phyloP scores from a whole-genome alignment of 2,797 vertebrate species.

The Liasis olivaceus region DNA sequence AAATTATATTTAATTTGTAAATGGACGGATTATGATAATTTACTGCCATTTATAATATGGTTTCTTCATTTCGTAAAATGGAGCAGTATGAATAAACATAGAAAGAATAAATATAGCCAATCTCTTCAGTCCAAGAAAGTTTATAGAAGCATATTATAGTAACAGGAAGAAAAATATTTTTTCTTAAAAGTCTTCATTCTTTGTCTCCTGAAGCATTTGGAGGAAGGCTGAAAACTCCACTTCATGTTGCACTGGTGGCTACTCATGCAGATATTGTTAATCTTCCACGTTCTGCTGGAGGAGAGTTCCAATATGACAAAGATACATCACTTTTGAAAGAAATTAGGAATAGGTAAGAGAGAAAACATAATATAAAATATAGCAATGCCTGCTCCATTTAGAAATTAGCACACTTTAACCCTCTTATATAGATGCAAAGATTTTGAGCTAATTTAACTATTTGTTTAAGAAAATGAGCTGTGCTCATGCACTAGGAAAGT shows the following conservation, averaged over 20 bases:
- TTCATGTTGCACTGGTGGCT: constrained; percentile 87
- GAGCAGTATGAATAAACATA: background rate
- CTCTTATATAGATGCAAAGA: background rate
- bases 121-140: background rate
- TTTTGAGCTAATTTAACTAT: background rate
- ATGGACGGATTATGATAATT: background rate
- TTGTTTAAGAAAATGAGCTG: background rate
- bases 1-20: constrained; percentile 6
- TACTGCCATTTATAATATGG: background rate
- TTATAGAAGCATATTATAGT: background rate
- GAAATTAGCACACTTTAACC: background rate
- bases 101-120: background rate
- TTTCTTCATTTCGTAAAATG: background rate
- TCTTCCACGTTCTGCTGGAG: constrained; percentile 86
- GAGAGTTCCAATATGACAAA: constrained; percentile 94
- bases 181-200: background rate
- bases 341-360: constrained; percentile 86
- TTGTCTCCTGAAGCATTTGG: constrained; percentile 81
- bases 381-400: background rate
- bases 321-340: constrained; percentile 87
- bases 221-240: constrained; percentile 88
- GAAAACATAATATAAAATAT: background rate
- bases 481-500: background rate
- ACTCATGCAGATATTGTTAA: constrained; percentile 95
- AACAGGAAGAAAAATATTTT: background rate